Percentiles rank a stretch among this genome's conserved stretches.
Evolutionary conservation across 2,113 vertebrate species (phyloP).

Genomic region (Raja brachyura): DNA sequence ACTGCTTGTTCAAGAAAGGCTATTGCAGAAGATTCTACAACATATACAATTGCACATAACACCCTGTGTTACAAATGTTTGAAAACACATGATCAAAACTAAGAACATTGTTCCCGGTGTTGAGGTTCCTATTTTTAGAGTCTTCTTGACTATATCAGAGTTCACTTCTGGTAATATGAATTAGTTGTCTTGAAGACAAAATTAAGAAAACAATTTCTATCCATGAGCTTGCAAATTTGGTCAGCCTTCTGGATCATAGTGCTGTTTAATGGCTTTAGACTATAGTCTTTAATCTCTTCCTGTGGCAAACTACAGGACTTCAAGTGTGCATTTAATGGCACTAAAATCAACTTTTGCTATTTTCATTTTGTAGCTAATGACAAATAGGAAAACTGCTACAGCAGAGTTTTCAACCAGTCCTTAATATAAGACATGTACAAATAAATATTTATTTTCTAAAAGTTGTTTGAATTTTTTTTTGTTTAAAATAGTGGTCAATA

Average conservation of each 20-base stretch:
- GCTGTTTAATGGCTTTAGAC: slow-evolving; percentile 97
- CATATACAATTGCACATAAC: slow-evolving; percentile 75
- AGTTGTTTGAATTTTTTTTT: slow-evolving; percentile 58
- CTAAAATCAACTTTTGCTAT: slow-evolving; percentile 69
- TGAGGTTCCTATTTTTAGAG: slow-evolving; percentile 62
- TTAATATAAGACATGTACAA: slow-evolving; percentile 96
- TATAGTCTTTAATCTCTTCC: slow-evolving; percentile 96
- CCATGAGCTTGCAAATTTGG: slow-evolving; percentile 79
- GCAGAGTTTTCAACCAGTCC: slow-evolving; percentile 94
- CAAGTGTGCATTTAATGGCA: slow-evolving; percentile 88
- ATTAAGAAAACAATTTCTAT: slow-evolving; percentile 58
- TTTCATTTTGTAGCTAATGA: slow-evolving; percentile 51
- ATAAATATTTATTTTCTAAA: slow-evolving; percentile 69
- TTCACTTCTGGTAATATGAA: slow-evolving; percentile 63
- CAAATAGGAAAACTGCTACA: slow-evolving; percentile 89
- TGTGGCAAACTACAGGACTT: slow-evolving; percentile 96
- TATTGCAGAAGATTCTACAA: slow-evolving; percentile 81
- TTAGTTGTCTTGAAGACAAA: slow-evolving; percentile 77
- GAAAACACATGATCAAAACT: slow-evolving; percentile 77
- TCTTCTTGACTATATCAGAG: slow-evolving; percentile 85
- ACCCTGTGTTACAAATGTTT: slow-evolving; percentile 67
- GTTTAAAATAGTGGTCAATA: slow-evolving; percentile 37
- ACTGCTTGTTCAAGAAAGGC: slow-evolving; percentile 65
- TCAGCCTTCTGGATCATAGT: slow-evolving; percentile 80
- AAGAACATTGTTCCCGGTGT: slow-evolving; percentile 70